phyloP scores from a whole-genome alignment of 2,113 vertebrate species.

The Albula glossodonta region DNA sequence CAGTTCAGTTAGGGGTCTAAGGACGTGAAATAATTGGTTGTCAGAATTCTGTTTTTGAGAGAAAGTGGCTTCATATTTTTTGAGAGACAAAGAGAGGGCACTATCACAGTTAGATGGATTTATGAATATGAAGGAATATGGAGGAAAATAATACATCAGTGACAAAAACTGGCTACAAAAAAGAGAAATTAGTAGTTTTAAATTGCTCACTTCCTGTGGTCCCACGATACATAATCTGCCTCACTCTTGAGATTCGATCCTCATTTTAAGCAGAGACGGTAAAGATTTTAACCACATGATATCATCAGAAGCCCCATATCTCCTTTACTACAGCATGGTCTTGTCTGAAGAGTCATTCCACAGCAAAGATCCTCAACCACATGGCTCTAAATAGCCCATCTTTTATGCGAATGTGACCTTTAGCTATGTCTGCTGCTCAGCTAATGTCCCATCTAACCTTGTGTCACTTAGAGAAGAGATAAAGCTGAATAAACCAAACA shows the following conservation, averaged over 20 bases:
- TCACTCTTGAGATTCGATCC: background rate
- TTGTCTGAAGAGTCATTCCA: background rate
- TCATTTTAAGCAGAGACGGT: background rate
- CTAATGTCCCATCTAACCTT: background rate
- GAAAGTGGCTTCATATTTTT: too few species aligned
- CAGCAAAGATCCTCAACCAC: background rate
- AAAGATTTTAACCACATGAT: too few species aligned
- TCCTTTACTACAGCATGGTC: background rate
- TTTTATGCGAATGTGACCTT: background rate
- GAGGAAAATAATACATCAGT: too few species aligned
- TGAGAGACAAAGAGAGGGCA: too few species aligned
- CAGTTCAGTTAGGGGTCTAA: too few species aligned
- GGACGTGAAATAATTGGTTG: too few species aligned
- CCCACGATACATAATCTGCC: background rate
- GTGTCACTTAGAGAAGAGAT: slow-evolving; percentile 15
- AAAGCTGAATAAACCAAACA: slow-evolving; percentile 13
- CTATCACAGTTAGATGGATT: too few species aligned
- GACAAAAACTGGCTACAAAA: too few species aligned
- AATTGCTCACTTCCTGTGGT: too few species aligned
- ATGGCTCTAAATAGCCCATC: background rate
- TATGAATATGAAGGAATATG: too few species aligned
- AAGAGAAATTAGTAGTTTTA: too few species aligned
- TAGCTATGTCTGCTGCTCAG: background rate
- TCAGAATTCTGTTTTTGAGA: too few species aligned
- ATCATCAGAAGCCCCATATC: background rate